Percentiles rank a stretch among this genome's conserved stretches.
Evolutionary conservation across 92 coral and sea anemone species (phyloP).

Genomic region (Phenganax marumi): DNA sequence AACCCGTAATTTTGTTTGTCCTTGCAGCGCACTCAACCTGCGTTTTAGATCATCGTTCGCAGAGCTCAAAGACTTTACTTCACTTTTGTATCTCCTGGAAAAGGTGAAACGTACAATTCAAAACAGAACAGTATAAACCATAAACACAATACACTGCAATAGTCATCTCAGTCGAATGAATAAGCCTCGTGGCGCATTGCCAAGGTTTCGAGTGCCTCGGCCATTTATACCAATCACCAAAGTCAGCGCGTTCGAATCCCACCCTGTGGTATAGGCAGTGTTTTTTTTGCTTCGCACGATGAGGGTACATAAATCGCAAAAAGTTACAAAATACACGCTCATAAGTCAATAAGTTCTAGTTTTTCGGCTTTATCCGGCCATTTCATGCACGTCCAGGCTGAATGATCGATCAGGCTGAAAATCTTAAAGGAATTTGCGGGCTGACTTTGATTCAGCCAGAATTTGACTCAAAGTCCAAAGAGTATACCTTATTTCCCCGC

Average conservation of each 20-base stretch:
- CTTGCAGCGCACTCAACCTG: slow-evolving; percentile 69
- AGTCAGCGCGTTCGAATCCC: not conserved
- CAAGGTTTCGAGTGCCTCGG: too few species aligned
- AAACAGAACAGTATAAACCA: not conserved
- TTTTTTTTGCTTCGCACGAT: too few species aligned
- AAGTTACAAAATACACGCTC: too few species aligned
- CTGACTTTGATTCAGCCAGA: not conserved
- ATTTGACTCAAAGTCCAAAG: not conserved
- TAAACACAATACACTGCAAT: too few species aligned
- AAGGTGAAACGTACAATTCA: not conserved
- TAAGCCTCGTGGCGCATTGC: too few species aligned
- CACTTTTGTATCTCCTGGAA: slow-evolving; percentile 77
- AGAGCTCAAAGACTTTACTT: slow-evolving; percentile 71
- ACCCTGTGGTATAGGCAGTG: too few species aligned
- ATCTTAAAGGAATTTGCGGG: not conserved
- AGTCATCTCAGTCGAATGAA: slow-evolving; percentile 1
- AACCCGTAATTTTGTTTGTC: slow-evolving; percentile 77
- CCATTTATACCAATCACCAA: too few species aligned
- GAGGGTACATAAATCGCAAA: too few species aligned
- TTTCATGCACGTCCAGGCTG: too few species aligned
- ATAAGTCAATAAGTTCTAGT: too few species aligned
- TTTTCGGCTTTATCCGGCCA: too few species aligned
- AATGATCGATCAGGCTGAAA: too few species aligned
- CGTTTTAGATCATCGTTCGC: slow-evolving; percentile 81
- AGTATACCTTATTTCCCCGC: slow-evolving; percentile 71